These are phyloP conservation scores for Spea bombifrons DNA, from an alignment of 2,113 vertebrate species.

Conservation along the genomic window DNA sequence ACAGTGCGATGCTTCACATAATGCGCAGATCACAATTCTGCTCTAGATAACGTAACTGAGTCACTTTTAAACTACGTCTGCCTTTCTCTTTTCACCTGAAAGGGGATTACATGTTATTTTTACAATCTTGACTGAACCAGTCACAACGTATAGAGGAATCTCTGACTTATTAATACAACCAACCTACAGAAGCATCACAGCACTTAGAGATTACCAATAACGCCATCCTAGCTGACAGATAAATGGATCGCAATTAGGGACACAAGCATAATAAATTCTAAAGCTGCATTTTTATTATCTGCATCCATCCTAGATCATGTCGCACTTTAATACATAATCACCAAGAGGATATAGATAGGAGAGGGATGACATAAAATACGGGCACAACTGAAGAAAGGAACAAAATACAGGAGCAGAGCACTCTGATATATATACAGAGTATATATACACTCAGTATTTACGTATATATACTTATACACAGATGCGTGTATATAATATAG, in stretches of 20 bases:
- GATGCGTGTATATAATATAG: too few species aligned
- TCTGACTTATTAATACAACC: not conserved
- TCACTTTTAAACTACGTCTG: not conserved
- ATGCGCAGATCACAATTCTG: too few species aligned
- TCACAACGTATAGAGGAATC: not conserved
- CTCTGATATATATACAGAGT: not conserved
- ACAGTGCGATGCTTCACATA: too few species aligned
- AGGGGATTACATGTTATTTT: not conserved
- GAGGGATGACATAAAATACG: not conserved
- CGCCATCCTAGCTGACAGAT: not conserved
- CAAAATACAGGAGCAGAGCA: not conserved
- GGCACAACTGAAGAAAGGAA: not conserved
- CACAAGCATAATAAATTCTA: not conserved
- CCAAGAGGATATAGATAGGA: not conserved
- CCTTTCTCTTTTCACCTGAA: not conserved
- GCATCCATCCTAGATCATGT: not conserved
- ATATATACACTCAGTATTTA: not conserved
- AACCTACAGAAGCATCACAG: not conserved
- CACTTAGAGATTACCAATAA: not conserved
- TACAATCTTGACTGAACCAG: not conserved
- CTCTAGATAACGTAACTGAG: too few species aligned
- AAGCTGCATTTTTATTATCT: slow-evolving; percentile 3
- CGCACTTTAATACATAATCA: not conserved
- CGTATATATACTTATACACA: too few species aligned
- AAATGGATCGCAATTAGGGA: slow-evolving; percentile 1